phyloP scores from a whole-genome alignment of 2,888 invertebrate species.

The Mimachlamys varia region DNA sequence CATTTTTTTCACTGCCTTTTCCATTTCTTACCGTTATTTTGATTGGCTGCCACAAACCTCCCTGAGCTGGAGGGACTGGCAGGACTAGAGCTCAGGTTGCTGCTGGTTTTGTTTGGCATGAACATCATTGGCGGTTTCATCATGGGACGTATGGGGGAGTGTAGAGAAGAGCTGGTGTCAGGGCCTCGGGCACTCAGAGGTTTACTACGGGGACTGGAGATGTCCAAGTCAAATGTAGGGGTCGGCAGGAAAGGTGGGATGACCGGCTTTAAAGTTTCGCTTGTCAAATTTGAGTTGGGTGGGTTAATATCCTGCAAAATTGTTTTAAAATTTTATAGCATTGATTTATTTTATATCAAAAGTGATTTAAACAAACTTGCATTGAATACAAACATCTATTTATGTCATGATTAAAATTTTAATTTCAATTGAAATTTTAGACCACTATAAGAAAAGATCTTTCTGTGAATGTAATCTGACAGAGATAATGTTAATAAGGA shows the following conservation, averaged over 20 bases:
- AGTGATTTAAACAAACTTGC: no score
- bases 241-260: slow-evolving; percentile 78
- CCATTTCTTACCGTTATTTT: background rate
- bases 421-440: no score
- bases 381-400: no score
- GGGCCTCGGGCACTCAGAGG: slow-evolving; percentile 56
- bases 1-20: background rate
- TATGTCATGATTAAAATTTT: background rate
- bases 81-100: slow-evolving; percentile 64
- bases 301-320: slow-evolving; percentile 77
- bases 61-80: slow-evolving; percentile 67
- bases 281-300: slow-evolving; percentile 69
- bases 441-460: no score
- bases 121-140: slow-evolving; percentile 66
- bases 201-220: slow-evolving; percentile 55
- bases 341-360: no score
- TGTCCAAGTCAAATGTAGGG: slow-evolving; percentile 76
- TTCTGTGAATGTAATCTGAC: no score
- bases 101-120: slow-evolving; percentile 60
- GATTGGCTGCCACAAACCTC: slow-evolving; percentile 43
- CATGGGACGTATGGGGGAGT: slow-evolving; percentile 52
- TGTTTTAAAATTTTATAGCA: no score
- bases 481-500: background rate
- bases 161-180: slow-evolving; percentile 42
- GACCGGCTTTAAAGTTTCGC: slow-evolving; percentile 78